Evolutionary conservation across 2,888 invertebrate genomes (phyloP).

Genomic region (Nemapogon koenigi): DNA sequence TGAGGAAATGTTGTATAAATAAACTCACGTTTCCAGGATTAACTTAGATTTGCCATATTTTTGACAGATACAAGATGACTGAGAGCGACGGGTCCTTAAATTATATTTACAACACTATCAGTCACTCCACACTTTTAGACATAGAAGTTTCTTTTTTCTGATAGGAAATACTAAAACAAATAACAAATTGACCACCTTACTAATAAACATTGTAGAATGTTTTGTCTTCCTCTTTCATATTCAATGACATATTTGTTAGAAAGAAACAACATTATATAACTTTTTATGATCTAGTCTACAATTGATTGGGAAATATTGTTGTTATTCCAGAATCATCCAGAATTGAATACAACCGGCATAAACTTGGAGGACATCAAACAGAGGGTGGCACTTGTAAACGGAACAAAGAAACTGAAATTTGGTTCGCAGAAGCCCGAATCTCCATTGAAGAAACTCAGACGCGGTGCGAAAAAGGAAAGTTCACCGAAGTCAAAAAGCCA

Average conservation of each 20-base stretch:
- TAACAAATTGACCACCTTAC: not conserved
- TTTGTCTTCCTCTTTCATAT: too few species aligned
- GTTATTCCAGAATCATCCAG: constrained; percentile 69
- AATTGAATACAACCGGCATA: constrained; percentile 78
- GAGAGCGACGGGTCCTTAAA: too few species aligned
- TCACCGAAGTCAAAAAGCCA: constrained; percentile 27
- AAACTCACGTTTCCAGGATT: too few species aligned
- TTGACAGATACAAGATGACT: too few species aligned
- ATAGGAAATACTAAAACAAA: not conserved
- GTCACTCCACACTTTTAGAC: too few species aligned
- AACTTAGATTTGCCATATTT: too few species aligned
- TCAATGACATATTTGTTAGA: too few species aligned
- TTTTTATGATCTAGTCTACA: constrained; percentile 3
- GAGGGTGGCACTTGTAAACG: constrained; percentile 61
- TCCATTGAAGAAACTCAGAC: constrained; percentile 35
- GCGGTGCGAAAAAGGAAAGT: constrained; percentile 39
- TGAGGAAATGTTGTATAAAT: too few species aligned
- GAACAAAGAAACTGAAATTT: constrained; percentile 57
- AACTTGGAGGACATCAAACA: constrained; percentile 67
- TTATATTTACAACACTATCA: too few species aligned
- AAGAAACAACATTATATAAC: too few species aligned
- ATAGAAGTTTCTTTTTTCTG: too few species aligned
- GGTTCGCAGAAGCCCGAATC: constrained; percentile 39
- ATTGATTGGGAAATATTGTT: constrained; percentile 6
- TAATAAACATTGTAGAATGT: too few species aligned